Evolutionary conservation across 1,140 invertebrate species (phyloP).

Genomic region (Musca domestica): DNA sequence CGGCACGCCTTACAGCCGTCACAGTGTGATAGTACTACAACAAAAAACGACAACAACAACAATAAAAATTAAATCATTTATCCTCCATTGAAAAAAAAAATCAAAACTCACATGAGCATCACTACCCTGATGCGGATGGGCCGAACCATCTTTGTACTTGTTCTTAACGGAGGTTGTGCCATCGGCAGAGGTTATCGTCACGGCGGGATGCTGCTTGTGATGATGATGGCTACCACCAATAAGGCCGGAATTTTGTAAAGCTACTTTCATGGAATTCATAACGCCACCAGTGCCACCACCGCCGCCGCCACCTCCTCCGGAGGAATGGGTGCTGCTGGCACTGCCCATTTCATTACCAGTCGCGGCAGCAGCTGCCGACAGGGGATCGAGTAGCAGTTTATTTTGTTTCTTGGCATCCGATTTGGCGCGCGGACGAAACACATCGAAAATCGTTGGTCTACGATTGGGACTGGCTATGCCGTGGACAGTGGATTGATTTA

Average conservation of each 20-base stretch:
- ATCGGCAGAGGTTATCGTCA: constrained; percentile 49
- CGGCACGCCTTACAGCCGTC: constrained; percentile 59
- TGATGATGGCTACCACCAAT: constrained; percentile 42
- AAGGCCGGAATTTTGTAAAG: constrained; percentile 66
- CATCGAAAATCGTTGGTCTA: constrained; percentile 77
- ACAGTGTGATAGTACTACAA: constrained; percentile 66
- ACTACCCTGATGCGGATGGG: constrained; percentile 61
- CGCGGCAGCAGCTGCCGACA: constrained; percentile 34
- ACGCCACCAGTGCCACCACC: constrained; percentile 54
- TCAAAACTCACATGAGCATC: constrained; percentile 56
- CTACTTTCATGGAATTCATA: constrained; percentile 76
- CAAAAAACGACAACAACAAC: not conserved
- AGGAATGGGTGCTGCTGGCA: constrained; percentile 49
- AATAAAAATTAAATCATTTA: constrained; percentile 2
- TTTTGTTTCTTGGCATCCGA: constrained; percentile 70
- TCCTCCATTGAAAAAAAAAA: not conserved
- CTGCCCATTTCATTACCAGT: constrained; percentile 48
- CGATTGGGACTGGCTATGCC: constrained; percentile 66
- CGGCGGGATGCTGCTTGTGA: constrained; percentile 52
- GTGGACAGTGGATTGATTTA: constrained; percentile 54
- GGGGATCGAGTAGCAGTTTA: constrained; percentile 47
- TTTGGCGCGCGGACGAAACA: constrained; percentile 78
- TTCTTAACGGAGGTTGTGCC: constrained; percentile 46
- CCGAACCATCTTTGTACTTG: constrained; percentile 62
- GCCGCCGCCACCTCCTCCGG: constrained; percentile 51